phyloP scores from a whole-genome alignment of 2,113 vertebrate species.

The Uria aalge region DNA sequence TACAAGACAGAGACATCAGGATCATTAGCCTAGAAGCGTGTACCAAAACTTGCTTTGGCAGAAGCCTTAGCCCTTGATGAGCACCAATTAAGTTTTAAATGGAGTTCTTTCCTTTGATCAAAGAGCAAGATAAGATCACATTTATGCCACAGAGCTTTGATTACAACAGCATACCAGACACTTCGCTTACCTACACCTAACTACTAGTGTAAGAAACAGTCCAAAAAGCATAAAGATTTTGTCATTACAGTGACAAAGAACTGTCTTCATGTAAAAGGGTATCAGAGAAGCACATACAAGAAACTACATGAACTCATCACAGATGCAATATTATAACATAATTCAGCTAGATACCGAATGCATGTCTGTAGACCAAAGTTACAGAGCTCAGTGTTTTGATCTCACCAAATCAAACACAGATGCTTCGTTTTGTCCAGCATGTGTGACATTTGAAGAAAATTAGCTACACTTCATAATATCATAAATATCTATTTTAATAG shows the following conservation, averaged over 20 bases:
- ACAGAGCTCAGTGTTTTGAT: not conserved
- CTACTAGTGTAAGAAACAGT: not conserved
- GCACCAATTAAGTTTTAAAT: constrained; percentile 22
- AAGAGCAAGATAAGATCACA: constrained; percentile 27
- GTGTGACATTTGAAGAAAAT: not conserved
- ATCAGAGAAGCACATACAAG: not conserved
- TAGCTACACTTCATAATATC: not conserved
- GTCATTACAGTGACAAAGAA: not conserved
- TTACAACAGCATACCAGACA: not conserved
- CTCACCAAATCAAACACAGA: not conserved
- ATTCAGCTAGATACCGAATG: not conserved
- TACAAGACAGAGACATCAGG: not conserved
- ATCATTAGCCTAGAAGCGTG: not conserved
- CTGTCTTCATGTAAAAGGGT: not conserved
- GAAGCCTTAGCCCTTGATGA: constrained; percentile 22
- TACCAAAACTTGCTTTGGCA: constrained; percentile 42
- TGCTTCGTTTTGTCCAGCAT: not conserved
- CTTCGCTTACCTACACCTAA: not conserved
- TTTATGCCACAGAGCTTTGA: constrained; percentile 12
- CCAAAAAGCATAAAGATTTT: not conserved
- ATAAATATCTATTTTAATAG: not conserved
- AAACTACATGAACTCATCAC: not conserved
- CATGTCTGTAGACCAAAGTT: not conserved
- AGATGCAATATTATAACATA: not conserved
- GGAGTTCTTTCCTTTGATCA: constrained; percentile 51